Percentiles rank a stretch among this genome's conserved stretches.
phyloP scores from a whole-genome alignment of 2,888 invertebrate genomes.

The Tridacna crocea region DNA sequence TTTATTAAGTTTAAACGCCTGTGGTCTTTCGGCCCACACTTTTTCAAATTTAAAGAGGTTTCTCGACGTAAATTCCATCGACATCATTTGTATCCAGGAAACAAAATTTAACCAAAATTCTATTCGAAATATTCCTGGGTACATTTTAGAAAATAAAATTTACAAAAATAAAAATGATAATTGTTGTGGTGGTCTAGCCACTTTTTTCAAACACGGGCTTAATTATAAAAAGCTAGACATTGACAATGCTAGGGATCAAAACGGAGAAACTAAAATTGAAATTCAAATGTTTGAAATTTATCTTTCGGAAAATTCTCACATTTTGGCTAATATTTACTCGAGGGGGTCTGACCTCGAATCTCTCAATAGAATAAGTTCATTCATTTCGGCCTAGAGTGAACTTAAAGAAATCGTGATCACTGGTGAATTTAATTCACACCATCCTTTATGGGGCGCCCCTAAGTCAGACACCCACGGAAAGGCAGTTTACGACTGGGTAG shows the following conservation, averaged over 20 bases:
- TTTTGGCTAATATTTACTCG: conserved; percentile 2
- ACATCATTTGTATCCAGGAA: conserved; percentile 14
- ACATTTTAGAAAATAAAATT: neutral
- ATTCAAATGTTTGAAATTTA: neutral
- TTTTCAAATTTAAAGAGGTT: neutral
- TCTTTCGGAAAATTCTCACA: neutral
- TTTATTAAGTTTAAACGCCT: neutral
- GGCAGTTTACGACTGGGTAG: conserved; percentile 20
- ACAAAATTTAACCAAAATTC: neutral
- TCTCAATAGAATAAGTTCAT: no score
- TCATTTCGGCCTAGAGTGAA: neutral
- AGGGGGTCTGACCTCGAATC: conserved; percentile 13
- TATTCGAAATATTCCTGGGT: neutral
- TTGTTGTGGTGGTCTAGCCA: neutral
- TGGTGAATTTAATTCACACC: conserved; percentile 29
- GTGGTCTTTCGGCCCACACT: conserved; percentile 16
- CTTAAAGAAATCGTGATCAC: conserved; percentile 3
- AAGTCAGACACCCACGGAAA: conserved; percentile 3
- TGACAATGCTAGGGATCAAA: conserved; percentile 21
- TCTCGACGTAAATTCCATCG: neutral
- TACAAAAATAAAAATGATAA: neutral
- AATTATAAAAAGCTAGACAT: neutral
- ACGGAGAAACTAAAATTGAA: neutral
- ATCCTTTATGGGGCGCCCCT: conserved; percentile 5
- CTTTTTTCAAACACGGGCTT: neutral